Evolutionary conservation across 2,113 vertebrate genomes (phyloP), one percentile per base, ranked within the genome.

Genomic region (Pseudopodoces humilis): DNA sequence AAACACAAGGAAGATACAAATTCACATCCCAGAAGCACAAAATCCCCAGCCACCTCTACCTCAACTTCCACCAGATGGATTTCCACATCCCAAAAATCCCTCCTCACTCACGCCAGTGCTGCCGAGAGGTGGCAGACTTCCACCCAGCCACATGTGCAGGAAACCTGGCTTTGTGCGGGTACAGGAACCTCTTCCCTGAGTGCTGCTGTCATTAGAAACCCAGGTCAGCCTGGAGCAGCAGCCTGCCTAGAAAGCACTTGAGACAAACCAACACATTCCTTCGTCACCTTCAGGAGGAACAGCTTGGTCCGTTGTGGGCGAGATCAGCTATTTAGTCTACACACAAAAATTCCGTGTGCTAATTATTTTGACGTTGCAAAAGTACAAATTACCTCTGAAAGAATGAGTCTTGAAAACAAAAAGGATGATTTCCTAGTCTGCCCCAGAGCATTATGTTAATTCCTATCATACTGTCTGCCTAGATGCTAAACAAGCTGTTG

Each of bases 101-200:
- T 87, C 30, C 24, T 46, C 1, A 0, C 28, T 33, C 15, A 11
- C 0, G 0, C 5, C 43, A n/a, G 7, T 0, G 1, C 82, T 76
- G 81, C 92, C 97, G 9, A 80, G 75, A 97, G 97, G 94, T 95
- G 97, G 97, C 98, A 97, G 97, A 56, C 96, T 50, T 65, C 68
- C 37, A 58, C 50, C 88, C 35, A 22, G 19, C 67, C 41, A 23
- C 2, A 3, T 2, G 31, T 44, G 18, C 88, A 46, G n/a, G 49
- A 55, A 80, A 16, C 12, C 67, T 21, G 5, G 7, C 27, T 74
- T 71, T 1, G 7, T 17, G 23, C 41, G 33, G 11, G n/a, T 35
- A 24, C 20, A 2, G 3, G 11, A 88, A 83, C 28, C 43, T 79
- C 62, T 49, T 52, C 16, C 68, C 72, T 1, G 11, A 44, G 30